A percentile compares a stretch with the other conserved stretches of the same genome.
These are phyloP conservation scores for Zosterops japonicus DNA, from an alignment of 2,113 vertebrate species.

Conservation along the genomic window DNA sequence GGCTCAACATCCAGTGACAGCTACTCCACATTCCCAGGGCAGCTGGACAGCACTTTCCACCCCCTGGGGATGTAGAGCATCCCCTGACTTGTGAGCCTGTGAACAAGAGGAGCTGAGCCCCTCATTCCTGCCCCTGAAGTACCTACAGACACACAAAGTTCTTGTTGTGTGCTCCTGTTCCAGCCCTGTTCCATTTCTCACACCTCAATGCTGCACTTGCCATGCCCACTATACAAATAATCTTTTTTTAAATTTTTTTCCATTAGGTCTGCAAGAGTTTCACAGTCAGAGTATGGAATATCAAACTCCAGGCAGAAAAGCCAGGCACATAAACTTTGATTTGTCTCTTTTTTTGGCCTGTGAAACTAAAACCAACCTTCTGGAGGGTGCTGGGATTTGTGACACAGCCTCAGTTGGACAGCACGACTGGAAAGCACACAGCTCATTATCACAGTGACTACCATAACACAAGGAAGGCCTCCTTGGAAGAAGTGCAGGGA, in stretches of 20 bases:
- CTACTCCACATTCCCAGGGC: background rate
- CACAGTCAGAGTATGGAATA: background rate
- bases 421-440: background rate
- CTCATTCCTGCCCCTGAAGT: background rate
- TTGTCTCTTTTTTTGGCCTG: background rate
- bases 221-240: accelerated
- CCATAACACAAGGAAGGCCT: accelerated
- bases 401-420: background rate
- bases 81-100: background rate
- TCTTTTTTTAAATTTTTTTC: background rate
- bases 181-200: background rate
- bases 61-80: background rate
- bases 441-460: background rate
- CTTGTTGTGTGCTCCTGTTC: background rate
- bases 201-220: background rate
- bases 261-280: background rate
- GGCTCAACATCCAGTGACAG: background rate
- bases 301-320: background rate
- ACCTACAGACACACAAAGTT: accelerated
- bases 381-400: background rate
- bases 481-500: background rate
- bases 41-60: background rate
- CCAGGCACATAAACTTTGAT: background rate
- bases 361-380: background rate
- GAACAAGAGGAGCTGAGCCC: background rate